Percentiles rank a stretch among this genome's conserved stretches.
phyloP scores from a whole-genome alignment of 2,113 vertebrate species.

The Rhagologus leucostigma region DNA sequence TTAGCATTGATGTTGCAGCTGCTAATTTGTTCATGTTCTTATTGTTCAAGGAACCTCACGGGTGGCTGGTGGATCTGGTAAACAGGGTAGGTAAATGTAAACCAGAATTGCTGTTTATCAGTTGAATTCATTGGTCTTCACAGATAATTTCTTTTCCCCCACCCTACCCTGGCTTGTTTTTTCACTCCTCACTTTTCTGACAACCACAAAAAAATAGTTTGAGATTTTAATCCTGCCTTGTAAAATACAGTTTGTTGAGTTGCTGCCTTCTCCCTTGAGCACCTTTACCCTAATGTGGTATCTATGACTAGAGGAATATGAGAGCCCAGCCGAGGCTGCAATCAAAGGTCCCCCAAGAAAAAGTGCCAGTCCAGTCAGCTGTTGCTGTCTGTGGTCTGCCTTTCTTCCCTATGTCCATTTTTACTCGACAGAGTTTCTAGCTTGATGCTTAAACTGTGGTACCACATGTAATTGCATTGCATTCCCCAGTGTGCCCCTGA shows the following conservation, averaged over 20 bases:
- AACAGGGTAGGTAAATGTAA: constrained; percentile 83
- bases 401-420: neutral
- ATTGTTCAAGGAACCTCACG: constrained; percentile 93
- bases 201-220: neutral
- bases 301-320: neutral
- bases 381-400: neutral
- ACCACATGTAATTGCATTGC: neutral
- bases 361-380: neutral
- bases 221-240: neutral
- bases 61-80: constrained; percentile 97
- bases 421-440: neutral
- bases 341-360: neutral
- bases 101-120: neutral
- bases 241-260: neutral
- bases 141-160: neutral
- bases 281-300: neutral
- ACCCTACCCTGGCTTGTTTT: neutral
- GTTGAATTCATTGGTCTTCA: neutral
- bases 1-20: neutral
- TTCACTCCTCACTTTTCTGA: neutral
- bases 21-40: constrained; percentile 27
- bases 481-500: neutral
- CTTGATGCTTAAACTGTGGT: neutral
- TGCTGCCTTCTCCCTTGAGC: neutral
- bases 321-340: neutral